Evolutionary conservation across 2,888 invertebrate species (phyloP).

Genomic region (Leptinotarsa tumamoca): DNA sequence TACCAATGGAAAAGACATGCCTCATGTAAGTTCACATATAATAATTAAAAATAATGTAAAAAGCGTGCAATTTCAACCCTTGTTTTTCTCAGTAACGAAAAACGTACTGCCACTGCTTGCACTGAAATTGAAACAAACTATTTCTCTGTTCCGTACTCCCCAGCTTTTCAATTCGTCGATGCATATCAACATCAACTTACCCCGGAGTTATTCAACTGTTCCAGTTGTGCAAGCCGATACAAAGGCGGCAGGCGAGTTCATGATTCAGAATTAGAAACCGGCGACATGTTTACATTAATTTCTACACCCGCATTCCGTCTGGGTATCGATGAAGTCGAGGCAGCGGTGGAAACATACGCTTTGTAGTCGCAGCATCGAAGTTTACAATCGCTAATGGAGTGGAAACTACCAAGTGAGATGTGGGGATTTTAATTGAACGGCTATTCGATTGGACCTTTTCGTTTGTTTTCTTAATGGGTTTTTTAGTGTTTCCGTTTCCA

Average conservation of each 20-base stretch:
- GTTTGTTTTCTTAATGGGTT: not conserved
- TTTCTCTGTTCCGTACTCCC: constrained; percentile 1
- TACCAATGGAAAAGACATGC: too few species aligned
- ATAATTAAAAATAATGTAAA: too few species aligned
- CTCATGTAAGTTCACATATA: too few species aligned
- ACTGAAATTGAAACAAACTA: too few species aligned
- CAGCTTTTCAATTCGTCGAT: constrained; percentile 29
- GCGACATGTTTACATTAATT: constrained; percentile 55
- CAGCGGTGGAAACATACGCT: constrained; percentile 1
- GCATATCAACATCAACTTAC: constrained; percentile 34
- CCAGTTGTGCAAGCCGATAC: constrained; percentile 39
- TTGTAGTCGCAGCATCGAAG: constrained; percentile 11
- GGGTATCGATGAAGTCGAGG: constrained; percentile 5
- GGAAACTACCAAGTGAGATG: constrained; percentile 4
- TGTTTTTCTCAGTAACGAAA: too few species aligned
- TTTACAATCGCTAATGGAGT: constrained; percentile 17
- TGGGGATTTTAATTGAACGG: constrained; percentile 5
- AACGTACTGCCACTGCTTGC: too few species aligned
- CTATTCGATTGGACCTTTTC: not conserved
- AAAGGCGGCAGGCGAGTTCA: constrained; percentile 47
- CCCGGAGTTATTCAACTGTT: constrained; percentile 36
- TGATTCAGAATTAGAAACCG: constrained; percentile 58
- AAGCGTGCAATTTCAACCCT: too few species aligned
- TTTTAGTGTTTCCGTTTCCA: too few species aligned
- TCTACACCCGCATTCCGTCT: constrained; percentile 57